phyloP scores from a whole-genome alignment of 2,797 vertebrate species.

The Parambassis ranga region DNA sequence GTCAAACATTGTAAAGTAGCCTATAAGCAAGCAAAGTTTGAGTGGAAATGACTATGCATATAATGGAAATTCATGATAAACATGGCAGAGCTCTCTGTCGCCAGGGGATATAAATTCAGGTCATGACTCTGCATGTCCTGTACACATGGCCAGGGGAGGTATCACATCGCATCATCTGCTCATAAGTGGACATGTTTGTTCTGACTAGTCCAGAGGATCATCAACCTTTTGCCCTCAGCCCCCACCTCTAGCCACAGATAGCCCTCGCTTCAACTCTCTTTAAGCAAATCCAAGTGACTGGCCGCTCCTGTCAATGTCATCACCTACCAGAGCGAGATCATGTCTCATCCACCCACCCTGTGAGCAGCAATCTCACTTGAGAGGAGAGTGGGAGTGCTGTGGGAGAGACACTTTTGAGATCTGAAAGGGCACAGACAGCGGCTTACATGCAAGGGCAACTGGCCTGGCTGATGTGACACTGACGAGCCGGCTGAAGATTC shows the following conservation, averaged over 20 bases:
- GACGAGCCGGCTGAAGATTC: slow-evolving; percentile 21
- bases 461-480: slow-evolving; percentile 20
- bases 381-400: slow-evolving; percentile 38
- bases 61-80: slow-evolving; percentile 23
- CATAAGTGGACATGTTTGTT: slow-evolving; percentile 61
- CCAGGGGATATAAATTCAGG: slow-evolving; percentile 39
- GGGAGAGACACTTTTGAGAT: slow-evolving; percentile 32
- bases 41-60: slow-evolving; percentile 18
- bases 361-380: slow-evolving; percentile 38
- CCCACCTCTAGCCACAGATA: slow-evolving; percentile 34
- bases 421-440: slow-evolving; percentile 32
- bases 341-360: slow-evolving; percentile 45
- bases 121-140: slow-evolving; percentile 55
- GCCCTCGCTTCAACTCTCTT: slow-evolving; percentile 38
- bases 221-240: slow-evolving; percentile 10
- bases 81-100: slow-evolving; percentile 12
- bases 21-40: slow-evolving; percentile 14
- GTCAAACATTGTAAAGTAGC: slow-evolving; percentile 16
- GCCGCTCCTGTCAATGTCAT: slow-evolving; percentile 62
- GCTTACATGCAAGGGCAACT: slow-evolving; percentile 9
- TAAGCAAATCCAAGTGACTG: slow-evolving; percentile 58
- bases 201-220: slow-evolving; percentile 62
- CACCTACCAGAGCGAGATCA: slow-evolving; percentile 53
- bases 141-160: slow-evolving; percentile 48
- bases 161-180: slow-evolving; percentile 60